Evolutionary conservation across 2,113 vertebrate genomes (phyloP).

Genomic region (Neopipo cinnamomea): DNA sequence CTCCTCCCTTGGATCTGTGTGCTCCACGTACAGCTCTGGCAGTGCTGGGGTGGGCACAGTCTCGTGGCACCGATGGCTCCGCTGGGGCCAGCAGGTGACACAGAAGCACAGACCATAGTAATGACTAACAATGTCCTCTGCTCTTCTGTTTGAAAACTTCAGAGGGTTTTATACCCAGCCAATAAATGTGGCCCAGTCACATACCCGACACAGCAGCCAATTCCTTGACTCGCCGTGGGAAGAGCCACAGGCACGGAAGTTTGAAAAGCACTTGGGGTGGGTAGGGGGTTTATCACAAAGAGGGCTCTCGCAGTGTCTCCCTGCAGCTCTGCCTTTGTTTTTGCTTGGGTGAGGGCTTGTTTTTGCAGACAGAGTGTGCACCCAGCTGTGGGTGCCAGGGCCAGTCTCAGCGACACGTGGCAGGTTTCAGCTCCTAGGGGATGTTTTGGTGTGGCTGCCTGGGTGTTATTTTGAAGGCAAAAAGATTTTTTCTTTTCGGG

Average conservation of each 20-base stretch:
- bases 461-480: not conserved
- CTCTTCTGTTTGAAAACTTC: not conserved
- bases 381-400: not conserved
- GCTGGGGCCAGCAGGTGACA: not conserved
- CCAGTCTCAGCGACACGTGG: fast-evolving
- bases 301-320: not conserved
- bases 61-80: not conserved
- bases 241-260: not conserved
- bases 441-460: not conserved
- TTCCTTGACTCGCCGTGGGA: not conserved
- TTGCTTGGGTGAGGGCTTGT: not conserved
- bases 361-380: not conserved
- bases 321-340: not conserved
- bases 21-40: fast-evolving
- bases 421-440: not conserved
- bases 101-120: not conserved
- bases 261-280: not conserved
- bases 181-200: fast-evolving
- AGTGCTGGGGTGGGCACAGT: not conserved
- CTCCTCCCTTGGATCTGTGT: fast-evolving
- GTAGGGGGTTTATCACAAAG: not conserved
- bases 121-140: fast-evolving
- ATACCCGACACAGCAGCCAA: fast-evolving
- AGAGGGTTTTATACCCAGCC: not conserved
- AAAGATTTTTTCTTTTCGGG: not conserved